Evolutionary conservation across 1,140 invertebrate species (phyloP), one percentile per base, ranked within the genome.

Genomic region (Hycleus cichorii): DNA sequence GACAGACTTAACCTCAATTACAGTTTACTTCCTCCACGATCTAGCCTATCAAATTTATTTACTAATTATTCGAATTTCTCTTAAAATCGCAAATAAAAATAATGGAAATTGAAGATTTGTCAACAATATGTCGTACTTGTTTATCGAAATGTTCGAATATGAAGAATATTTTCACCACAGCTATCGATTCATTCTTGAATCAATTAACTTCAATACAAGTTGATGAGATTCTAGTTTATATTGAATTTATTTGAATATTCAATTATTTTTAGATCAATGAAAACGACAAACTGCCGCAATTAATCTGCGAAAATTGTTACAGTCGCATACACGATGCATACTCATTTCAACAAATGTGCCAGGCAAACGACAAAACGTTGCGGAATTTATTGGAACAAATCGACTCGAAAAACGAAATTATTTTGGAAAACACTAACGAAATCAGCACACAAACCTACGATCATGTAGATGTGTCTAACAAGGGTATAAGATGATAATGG

Each of bases 231-330:
- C 18, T 52, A 27, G n/a, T n/a, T 7, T 43, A 6, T 6, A 4
- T 11, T 42, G 24, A 40, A 3, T 44, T 5, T 7, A 25, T 48
- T 27, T 32, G 3, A 44, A 7, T 10, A 8, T 43, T 18, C 2
- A 38, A 26, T 32, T 32, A 45, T 6, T 53, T 53, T 3, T 10
- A 53, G 51, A 9, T 53, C 9, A 26, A 27, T 25, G 44, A 27
- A 8, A 38, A 38, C 4, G 64, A 65, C 32, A 48, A 32, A n/a
- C 49, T 63, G 8, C 64, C 64, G 10, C 43, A 57, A 54, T 49
- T 57, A 4, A 58, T 65, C 39, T 65, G 64, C 43, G 47, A 49
- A 9, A 12, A 12, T 12, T 65, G 64, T 27, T 49, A 55, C 42
- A 57, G 48, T n/a, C 56, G 52, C 32, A 27, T 50, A 4, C 47